These are phyloP conservation scores for Pseudolycoriella hygida DNA, from an alignment of 2,888 invertebrate genomes.

Conservation along the genomic window DNA sequence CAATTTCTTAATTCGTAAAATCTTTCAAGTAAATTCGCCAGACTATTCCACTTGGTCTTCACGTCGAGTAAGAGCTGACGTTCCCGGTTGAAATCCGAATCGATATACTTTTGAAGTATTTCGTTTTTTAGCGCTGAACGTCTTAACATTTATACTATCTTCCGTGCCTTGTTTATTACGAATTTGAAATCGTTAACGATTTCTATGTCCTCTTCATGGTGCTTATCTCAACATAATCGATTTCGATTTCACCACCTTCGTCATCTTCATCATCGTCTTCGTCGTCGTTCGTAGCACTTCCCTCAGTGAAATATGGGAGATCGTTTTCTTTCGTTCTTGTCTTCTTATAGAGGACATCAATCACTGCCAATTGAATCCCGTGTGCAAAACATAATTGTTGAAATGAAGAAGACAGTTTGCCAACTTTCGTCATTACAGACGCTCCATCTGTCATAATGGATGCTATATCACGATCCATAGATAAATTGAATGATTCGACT, in stretches of 20 bases:
- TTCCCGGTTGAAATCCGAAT: neutral
- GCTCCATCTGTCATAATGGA: constrained; percentile 12
- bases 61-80: neutral
- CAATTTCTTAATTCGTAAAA: too few species aligned
- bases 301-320: neutral
- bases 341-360: too few species aligned
- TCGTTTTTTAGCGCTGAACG: neutral
- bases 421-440: constrained; percentile 12
- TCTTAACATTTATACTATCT: too few species aligned
- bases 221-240: too few species aligned
- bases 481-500: constrained; percentile 9
- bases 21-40: neutral
- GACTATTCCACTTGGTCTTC: neutral
- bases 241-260: neutral
- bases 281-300: neutral
- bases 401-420: constrained; percentile 9
- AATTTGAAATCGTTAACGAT: too few species aligned
- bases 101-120: neutral
- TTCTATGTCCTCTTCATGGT: too few species aligned
- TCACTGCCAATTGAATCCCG: too few species aligned
- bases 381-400: too few species aligned
- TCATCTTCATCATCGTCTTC: neutral
- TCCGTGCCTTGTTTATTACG: too few species aligned
- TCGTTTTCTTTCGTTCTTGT: too few species aligned
- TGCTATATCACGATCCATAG: constrained; percentile 12